Base-by-base conservation (phyloP, 2,113 vertebrate species). In the Spea bombifrons region DNA sequence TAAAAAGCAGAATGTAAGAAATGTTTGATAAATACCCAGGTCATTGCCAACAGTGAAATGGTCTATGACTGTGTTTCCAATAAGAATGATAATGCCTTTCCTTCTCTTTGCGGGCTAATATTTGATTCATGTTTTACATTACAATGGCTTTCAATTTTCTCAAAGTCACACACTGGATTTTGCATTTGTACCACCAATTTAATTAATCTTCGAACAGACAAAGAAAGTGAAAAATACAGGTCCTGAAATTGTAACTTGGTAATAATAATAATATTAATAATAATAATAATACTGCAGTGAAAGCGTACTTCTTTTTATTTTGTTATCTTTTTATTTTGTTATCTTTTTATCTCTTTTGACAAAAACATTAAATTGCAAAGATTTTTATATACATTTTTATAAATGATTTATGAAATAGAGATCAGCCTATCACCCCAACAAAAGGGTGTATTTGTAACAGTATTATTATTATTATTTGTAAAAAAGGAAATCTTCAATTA, bases 111-210 rank as follows among this genome's bases (percentile, higher is more conserved):
- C 45, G 16, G 46, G 55, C 55, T 69, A 46, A 8, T 7, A 64
- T 70, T 77, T 70, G 67, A 77, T 71, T 70, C 53, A 77, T 70
- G 53, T 77, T 76, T 77, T 70, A 77, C 75, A 77, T 77, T 77
- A 61, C 63, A 71, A 77, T 77, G 16, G 66, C 53, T 71, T 70
- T 70, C 75, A 63, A 77, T 77, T 77, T 76, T 76, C 65, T 76
- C 65, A 68, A 76, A 69, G 75, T 76, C 75, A 76, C 50, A 68
- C 75, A 57, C 59, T 76, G 52, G 65, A 76, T 68, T 68, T 43
- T 68, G 75, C 50, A 68, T 69, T 76, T 76, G 49, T 68, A 68
- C 65, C 75, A 69, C 75, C 75, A 76, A 76, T 68, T 76, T 76
- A 76, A 76, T 76, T 76, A 57, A 76, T 76, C 66, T 76, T 69